Conservation (phyloP, 2,113 vertebrate species). For the Petrocephalus microphthalmus region DNA sequence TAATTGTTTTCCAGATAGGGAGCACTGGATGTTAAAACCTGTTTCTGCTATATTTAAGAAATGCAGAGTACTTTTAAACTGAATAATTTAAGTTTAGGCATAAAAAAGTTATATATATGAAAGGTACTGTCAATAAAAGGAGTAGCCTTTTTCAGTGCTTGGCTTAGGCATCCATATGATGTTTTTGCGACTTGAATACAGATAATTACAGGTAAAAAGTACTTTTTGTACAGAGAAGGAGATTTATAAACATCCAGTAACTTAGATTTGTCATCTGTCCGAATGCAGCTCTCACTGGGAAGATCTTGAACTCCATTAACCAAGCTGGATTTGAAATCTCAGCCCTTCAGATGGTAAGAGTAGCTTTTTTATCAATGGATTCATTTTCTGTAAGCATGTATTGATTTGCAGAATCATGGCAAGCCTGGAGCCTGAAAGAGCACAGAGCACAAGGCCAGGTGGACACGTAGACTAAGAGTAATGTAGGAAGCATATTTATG, state of each 20-base stretch:
- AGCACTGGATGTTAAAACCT: background rate
- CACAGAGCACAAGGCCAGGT: background rate
- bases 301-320: conserved; percentile 78
- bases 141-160: background rate
- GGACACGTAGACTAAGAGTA: background rate
- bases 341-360: conserved; percentile 80
- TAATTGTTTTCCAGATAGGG: background rate
- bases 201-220: background rate
- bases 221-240: background rate
- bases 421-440: background rate
- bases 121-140: background rate
- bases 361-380: background rate
- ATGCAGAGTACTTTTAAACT: background rate
- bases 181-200: background rate
- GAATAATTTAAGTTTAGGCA: background rate
- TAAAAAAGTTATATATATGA: background rate
- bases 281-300: conserved; percentile 74
- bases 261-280: conserved; percentile 17
- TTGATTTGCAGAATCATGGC: background rate
- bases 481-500: background rate
- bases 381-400: background rate
- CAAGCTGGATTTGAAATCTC: conserved; percentile 80
- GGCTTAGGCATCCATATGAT: background rate
- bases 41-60: background rate
- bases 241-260: background rate